These are phyloP conservation scores for Carterocephalus palaemon DNA, from an alignment of 2,888 invertebrate species.

Conservation along the genomic window DNA sequence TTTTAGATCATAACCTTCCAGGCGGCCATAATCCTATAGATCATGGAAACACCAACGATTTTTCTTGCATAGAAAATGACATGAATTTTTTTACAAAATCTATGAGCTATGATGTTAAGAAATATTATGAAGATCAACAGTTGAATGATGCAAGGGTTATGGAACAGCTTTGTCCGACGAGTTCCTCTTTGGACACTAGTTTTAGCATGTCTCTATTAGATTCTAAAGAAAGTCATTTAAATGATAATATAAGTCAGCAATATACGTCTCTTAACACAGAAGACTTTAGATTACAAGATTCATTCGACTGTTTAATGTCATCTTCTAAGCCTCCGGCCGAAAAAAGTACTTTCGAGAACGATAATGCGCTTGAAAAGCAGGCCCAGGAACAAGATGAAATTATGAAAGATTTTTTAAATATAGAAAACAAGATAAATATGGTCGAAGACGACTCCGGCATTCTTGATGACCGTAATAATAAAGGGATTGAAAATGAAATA, in stretches of 20 bases:
- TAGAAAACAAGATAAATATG: slow-evolving; percentile 60
- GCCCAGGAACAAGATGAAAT: slow-evolving; percentile 64
- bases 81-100: slow-evolving; percentile 74
- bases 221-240: slow-evolving; percentile 56
- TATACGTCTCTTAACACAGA: slow-evolving; percentile 58
- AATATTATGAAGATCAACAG: slow-evolving; percentile 69
- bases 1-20: slow-evolving; percentile 57
- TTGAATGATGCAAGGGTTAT: slow-evolving; percentile 57
- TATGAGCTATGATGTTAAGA: slow-evolving; percentile 72
- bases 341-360: slow-evolving; percentile 44
- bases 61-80: slow-evolving; percentile 69
- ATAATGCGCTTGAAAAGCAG: slow-evolving; percentile 44
- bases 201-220: slow-evolving; percentile 67
- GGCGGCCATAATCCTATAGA: slow-evolving; percentile 53
- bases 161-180: slow-evolving; percentile 64
- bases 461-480: slow-evolving; percentile 35
- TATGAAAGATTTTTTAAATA: slow-evolving; percentile 69
- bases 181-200: slow-evolving; percentile 59
- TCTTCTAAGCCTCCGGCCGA: slow-evolving; percentile 55
- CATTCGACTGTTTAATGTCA: slow-evolving; percentile 65
- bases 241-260: slow-evolving; percentile 53
- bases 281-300: slow-evolving; percentile 60
- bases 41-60: slow-evolving; percentile 57
- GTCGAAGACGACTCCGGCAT: slow-evolving; percentile 37
- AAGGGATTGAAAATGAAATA: slow-evolving; percentile 22